A percentile compares a stretch with the other conserved stretches of the same genome.
Conservation (phyloP, 2,113 vertebrate species). For the Globicephala melas region DNA sequence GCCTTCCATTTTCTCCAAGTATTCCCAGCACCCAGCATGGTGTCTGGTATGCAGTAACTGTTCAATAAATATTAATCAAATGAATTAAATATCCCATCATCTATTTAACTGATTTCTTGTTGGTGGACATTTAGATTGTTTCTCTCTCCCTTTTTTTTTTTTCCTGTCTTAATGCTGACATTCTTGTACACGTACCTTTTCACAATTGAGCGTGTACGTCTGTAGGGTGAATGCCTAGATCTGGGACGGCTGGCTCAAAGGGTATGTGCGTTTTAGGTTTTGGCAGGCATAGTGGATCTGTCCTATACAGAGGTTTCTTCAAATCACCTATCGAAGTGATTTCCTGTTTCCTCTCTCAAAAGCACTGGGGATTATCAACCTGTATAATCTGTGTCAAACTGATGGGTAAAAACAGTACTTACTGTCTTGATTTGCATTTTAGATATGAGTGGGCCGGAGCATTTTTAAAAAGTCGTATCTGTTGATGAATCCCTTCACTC, state of each 20-base stretch:
- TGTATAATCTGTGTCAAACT: neutral
- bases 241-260: neutral
- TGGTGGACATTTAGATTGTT: neutral
- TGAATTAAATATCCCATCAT: neutral
- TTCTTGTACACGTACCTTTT: neutral
- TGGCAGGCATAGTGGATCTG: neutral
- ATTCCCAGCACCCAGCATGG: neutral
- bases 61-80: neutral
- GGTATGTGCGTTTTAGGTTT: neutral
- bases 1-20: neutral
- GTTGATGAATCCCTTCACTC: neutral
- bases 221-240: neutral
- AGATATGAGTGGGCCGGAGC: neutral
- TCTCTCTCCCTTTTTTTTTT: neutral
- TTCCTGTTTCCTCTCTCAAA: slow-evolving; percentile 21
- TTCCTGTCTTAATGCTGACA: neutral
- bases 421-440: slow-evolving; percentile 19
- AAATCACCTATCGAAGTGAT: neutral
- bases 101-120: neutral
- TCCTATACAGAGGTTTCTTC: neutral
- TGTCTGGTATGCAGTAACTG: neutral
- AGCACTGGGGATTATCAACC: neutral
- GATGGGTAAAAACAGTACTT: neutral
- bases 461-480: neutral
- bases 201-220: fast-evolving